Percentiles rank a stretch among this genome's conserved stretches.
These are phyloP conservation scores for Lingula anatina DNA, from an alignment of 2,888 invertebrate species.

Conservation along the genomic window DNA sequence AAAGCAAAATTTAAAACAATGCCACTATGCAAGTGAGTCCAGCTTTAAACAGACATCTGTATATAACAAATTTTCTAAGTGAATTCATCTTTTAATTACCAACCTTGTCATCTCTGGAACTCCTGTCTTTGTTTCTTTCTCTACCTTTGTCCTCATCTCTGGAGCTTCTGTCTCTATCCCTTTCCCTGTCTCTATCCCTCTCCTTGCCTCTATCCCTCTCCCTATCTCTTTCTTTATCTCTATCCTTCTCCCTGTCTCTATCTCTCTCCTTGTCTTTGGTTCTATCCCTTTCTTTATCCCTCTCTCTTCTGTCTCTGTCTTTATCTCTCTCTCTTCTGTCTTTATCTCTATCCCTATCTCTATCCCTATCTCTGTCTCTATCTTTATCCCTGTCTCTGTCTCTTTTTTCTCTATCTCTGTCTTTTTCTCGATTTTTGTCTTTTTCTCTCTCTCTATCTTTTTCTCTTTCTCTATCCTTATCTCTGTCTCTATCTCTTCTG, in stretches of 20 bases:
- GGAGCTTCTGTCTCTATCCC: constrained; percentile 9
- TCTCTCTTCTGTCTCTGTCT: not conserved
- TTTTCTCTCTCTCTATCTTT: no score
- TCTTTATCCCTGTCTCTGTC: no score
- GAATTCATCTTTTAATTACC: no score
- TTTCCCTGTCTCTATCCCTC: constrained; percentile 13
- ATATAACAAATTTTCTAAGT: no score
- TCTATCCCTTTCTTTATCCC: constrained; percentile 11
- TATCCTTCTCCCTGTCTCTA: constrained; percentile 3
- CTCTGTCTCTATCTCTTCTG: not conserved
- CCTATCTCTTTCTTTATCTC: not conserved
- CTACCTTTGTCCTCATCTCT: constrained; percentile 5
- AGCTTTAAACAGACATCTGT: no score
- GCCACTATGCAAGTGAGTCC: no score
- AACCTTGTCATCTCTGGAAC: no score
- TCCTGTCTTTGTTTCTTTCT: constrained; percentile 1
- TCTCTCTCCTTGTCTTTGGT: constrained; percentile 11
- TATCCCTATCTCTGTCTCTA: no score
- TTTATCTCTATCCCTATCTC: no score
- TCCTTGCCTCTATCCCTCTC: constrained; percentile 13
- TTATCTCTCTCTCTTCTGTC: not conserved
- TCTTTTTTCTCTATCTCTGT: no score
- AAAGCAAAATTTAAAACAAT: no score
- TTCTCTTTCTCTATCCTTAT: constrained; percentile 4
- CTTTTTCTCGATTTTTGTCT: no score